phyloP scores from a whole-genome alignment of 2,888 invertebrate species.

The Hirtodrosophila histrioides region DNA sequence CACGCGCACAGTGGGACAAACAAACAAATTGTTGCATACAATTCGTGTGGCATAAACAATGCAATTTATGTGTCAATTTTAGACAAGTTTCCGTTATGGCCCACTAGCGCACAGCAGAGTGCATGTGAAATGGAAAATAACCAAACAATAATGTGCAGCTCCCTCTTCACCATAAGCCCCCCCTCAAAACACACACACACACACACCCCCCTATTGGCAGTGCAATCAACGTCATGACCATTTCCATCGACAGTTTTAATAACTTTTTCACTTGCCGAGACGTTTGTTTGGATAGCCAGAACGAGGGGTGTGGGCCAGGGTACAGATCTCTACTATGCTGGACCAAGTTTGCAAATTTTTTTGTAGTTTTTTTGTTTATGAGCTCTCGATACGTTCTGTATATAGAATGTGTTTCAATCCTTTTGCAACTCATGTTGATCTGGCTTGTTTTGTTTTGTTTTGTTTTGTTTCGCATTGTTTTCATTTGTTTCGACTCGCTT shows the following conservation, averaged over 20 bases:
- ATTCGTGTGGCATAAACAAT: constrained; percentile 65
- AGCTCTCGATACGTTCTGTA: constrained; percentile 14
- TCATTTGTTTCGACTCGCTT: constrained; percentile 14
- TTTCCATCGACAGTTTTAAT: constrained; percentile 74
- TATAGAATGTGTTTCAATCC: constrained; percentile 23
- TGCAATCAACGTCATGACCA: constrained; percentile 63
- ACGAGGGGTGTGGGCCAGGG: not conserved
- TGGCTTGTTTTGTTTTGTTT: constrained; percentile 24
- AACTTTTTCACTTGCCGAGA: constrained; percentile 65
- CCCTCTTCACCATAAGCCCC: not conserved
- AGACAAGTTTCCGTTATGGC: constrained; percentile 38
- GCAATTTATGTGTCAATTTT: constrained; percentile 63
- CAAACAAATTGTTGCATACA: constrained; percentile 43
- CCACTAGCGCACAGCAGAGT: constrained; percentile 18
- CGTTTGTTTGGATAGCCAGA: constrained; percentile 61
- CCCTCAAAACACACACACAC: not conserved
- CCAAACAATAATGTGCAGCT: constrained; percentile 26
- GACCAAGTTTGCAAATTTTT: constrained; percentile 29
- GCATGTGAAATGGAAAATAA: constrained; percentile 28
- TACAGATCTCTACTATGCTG: constrained; percentile 25
- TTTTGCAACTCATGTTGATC: constrained; percentile 32
- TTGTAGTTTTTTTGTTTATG: constrained; percentile 14
- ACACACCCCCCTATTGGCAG: constrained; percentile 2
- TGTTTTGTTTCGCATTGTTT: constrained; percentile 16
- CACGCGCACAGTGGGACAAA: constrained; percentile 34